These are phyloP conservation scores for Istiophorus platypterus DNA, from an alignment of 2,113 vertebrate genomes.

Conservation along the genomic window DNA sequence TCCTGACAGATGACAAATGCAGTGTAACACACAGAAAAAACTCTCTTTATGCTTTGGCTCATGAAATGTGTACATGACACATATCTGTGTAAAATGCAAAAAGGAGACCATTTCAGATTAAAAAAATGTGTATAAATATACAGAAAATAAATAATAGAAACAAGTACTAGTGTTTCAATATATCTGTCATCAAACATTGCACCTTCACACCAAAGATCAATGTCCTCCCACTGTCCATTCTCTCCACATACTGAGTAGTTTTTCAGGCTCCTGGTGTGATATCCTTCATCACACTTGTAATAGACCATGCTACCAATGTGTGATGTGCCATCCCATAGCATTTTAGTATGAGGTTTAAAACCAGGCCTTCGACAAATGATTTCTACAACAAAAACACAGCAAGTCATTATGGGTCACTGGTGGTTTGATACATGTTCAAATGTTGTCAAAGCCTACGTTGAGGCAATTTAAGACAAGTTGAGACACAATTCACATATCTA, in stretches of 20 bases:
- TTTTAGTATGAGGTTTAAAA: slow-evolving; percentile 59
- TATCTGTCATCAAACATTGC: slow-evolving; percentile 27
- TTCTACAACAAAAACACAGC: slow-evolving; percentile 71
- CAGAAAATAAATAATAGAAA: not conserved
- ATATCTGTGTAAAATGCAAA: not conserved
- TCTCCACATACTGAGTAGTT: slow-evolving; percentile 75
- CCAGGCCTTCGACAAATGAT: slow-evolving; percentile 68
- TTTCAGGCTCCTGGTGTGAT: slow-evolving; percentile 47
- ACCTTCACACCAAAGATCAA: slow-evolving; percentile 83
- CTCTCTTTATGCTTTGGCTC: not conserved
- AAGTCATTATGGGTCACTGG: slow-evolving; percentile 1
- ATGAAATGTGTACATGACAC: not conserved
- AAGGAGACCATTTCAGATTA: not conserved
- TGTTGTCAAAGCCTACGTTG: not conserved
- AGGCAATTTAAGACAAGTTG: not conserved
- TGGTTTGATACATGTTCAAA: not conserved
- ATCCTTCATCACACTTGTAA: slow-evolving; percentile 77
- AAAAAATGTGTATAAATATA: too few species aligned
- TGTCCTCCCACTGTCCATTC: slow-evolving; percentile 78
- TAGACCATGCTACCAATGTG: slow-evolving; percentile 60
- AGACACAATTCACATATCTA: not conserved
- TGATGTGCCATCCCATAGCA: slow-evolving; percentile 62
- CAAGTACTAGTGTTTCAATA: not conserved
- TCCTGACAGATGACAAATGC: not conserved
- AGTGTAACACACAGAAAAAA: not conserved